Base-by-base conservation (phyloP, 1,140 invertebrate genomes). In the Nymphalis io region DNA sequence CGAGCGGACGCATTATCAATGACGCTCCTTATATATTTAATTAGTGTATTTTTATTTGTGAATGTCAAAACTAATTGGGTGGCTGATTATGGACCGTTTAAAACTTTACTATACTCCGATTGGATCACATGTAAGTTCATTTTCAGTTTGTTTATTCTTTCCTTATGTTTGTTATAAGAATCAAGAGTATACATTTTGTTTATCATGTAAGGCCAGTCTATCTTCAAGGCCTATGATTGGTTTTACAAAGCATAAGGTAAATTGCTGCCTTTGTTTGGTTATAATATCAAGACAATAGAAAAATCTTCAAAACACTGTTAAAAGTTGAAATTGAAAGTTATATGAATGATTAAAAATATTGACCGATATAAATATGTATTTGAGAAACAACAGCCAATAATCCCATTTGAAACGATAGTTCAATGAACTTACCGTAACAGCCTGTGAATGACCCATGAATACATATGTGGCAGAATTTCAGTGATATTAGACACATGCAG, bases 101-200 rank as follows among this genome's bases (percentile, higher is more conserved):
- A 64, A 51, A 71, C 65, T 40, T 20, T 79, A 15, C 66, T 79
- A 64, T 79, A 79, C 63, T 79, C 77, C 0, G 62, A 71, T 51
- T 76, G 73, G 72, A 79, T 79, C 13, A 51, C 51, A 27, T 79
- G 77, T 79, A 68, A 76, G 77, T 79, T 18, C 6, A 62, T 27
- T 42, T n/a, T 3, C 42, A 8, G 33, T 33, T 23, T 18, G 15
- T 21, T 40, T 58, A 13, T 58, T 15, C 58, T 16, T 39, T 38
- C 5, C 11, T 27, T 38, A 15, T 38, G 21, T 0, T 18, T 13
- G 1, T 21, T 53, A 16, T 10, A 53, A 60, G 21, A 55, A 15
- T 27, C 23, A 12, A 33, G 6, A 5, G 16, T 21, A 20, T 20
- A 18, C 11, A 11, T 20, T 21, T 51, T 51, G 15, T 53, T 55